These are phyloP conservation scores for Protobothrops flavoviridis DNA, from an alignment of 2,113 vertebrate species.

Conservation along the genomic window DNA sequence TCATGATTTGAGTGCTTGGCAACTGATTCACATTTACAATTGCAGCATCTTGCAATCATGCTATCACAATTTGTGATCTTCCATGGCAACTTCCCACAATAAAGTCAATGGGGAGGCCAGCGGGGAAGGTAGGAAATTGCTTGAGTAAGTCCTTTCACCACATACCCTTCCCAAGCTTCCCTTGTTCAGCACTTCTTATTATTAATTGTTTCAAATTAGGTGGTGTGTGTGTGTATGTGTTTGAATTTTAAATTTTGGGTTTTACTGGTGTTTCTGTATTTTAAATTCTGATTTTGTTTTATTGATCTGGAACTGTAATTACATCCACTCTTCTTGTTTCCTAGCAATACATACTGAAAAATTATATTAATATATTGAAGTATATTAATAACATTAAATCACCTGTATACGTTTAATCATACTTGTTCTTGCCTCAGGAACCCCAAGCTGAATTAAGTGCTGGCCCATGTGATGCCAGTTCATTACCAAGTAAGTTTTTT, in stretches of 20 bases:
- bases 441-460: not conserved
- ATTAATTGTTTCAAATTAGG: not conserved
- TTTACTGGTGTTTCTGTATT: not conserved
- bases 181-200: not conserved
- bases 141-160: not conserved
- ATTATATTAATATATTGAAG: not conserved
- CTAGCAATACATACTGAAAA: not conserved
- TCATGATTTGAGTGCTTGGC: not conserved
- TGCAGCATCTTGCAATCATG: not conserved
- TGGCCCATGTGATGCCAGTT: not conserved
- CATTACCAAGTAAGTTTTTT: constrained; percentile 13
- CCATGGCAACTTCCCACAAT: not conserved
- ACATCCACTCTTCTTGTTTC: not conserved
- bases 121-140: not conserved
- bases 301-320: not conserved
- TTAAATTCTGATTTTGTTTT: not conserved
- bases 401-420: not conserved
- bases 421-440: not conserved
- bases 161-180: not conserved
- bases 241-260: not conserved
- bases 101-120: not conserved
- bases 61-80: not conserved
- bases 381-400: not conserved
- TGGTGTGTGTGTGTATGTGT: not conserved
- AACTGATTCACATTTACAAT: not conserved